Conservation (phyloP, 2,888 invertebrate species). For the Hyalella azteca region DNA sequence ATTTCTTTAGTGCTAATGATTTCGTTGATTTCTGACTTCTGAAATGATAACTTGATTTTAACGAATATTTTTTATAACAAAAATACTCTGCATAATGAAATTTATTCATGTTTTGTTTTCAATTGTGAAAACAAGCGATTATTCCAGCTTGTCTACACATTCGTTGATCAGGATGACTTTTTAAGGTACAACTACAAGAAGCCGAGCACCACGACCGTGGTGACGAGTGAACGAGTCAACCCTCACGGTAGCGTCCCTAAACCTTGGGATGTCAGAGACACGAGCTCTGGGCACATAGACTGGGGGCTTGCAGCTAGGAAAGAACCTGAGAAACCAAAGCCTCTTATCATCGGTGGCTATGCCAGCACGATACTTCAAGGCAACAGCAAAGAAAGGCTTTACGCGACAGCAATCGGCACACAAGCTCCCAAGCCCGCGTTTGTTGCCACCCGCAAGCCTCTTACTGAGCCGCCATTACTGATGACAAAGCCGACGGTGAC, state of each 20-base stretch:
- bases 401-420: constrained; percentile 24
- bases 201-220: constrained; percentile 22
- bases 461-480: neutral
- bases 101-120: too few relatives aligned
- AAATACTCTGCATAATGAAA: too few relatives aligned
- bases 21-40: too few relatives aligned
- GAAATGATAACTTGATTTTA: too few relatives aligned
- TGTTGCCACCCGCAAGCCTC: neutral
- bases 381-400: constrained; percentile 31
- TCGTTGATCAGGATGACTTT: neutral
- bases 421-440: constrained; percentile 16
- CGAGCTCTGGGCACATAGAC: neutral
- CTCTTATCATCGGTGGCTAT: constrained; percentile 50
- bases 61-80: too few relatives aligned
- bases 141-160: too few relatives aligned
- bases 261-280: neutral
- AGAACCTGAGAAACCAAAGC: neutral
- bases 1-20: too few relatives aligned
- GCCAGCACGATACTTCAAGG: constrained; percentile 53
- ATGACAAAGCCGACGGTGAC: neutral
- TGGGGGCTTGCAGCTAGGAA: neutral
- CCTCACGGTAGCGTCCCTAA: neutral
- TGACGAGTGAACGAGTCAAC: neutral
- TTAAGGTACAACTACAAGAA: constrained; percentile 36
- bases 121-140: too few relatives aligned